Evolutionary conservation across 2,797 vertebrate genomes (phyloP).

Genomic region (Apodemus agrarius): DNA sequence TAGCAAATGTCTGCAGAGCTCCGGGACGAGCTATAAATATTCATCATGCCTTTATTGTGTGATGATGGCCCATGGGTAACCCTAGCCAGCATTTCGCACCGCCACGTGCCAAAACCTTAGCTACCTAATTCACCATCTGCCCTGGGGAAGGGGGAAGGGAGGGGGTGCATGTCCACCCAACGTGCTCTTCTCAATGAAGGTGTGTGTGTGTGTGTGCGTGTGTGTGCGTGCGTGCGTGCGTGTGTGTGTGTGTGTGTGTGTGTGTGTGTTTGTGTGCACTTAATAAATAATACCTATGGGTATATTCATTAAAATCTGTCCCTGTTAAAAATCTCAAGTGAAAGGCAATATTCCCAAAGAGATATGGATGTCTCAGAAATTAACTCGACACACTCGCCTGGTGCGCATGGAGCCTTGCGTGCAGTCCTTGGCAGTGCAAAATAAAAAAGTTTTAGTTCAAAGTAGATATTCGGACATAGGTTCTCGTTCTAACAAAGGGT

Average conservation of each 20-base stretch:
- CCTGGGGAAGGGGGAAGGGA: fast-evolving
- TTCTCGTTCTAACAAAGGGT: background rate
- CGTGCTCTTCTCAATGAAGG: background rate
- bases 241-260: no score
- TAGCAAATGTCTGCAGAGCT: background rate
- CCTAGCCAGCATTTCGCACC: background rate
- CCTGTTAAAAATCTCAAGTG: background rate
- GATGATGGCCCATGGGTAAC: background rate
- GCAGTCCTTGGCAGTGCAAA: background rate
- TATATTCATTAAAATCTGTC: background rate
- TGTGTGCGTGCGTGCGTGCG: no score
- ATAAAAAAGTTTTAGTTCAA: background rate
- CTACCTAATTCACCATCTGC: constrained; percentile 28
- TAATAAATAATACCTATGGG: background rate
- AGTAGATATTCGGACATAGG: background rate
- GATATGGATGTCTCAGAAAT: background rate
- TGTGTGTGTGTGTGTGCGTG: no score
- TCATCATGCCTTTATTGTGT: background rate
- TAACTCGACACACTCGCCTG: background rate
- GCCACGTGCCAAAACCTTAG: background rate
- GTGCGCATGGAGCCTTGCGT: background rate
- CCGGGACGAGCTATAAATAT: background rate
- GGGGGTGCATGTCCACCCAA: background rate
- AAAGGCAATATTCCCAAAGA: background rate
- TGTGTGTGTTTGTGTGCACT: background rate